Base-by-base conservation (phyloP, 1,140 invertebrate genomes). In the Drosophila repletoides region DNA sequence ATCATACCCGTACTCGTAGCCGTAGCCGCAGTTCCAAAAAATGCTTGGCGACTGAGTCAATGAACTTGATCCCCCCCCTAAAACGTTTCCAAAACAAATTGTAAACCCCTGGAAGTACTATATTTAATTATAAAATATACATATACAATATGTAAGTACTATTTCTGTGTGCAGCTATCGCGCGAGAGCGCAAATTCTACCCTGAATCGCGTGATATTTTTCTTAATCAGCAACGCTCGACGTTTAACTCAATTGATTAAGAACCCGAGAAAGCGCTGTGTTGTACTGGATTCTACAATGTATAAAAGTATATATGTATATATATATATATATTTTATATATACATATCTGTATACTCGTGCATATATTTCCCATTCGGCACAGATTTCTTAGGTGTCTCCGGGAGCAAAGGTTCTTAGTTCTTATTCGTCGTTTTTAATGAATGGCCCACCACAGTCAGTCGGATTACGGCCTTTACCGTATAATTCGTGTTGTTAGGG, bases 211-310 rank as follows among this genome's bases (percentile, higher is more conserved):
- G 69, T 84, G 76, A 87, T 89, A 76, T 72, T 72, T 76, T 72
- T 80, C 45, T 81, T 79, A 87, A 76, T 79, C 86, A 88, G 76
- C 59, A 75, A 63, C 26, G 28, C 53, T 40, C 55, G 69, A 61
- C 34, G 61, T 60, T n/a, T 68, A 56, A 80, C 45, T 86, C 67
- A 84, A 84, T 84, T 84, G 80, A 84, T 84, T 84, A 84, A 84
- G 61, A 63, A 60, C 66, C 48, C 74, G n/a, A n/a, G n/a, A 56
- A 66, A 36, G 58, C 10, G 24, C 55, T 28, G 26, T 53, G 48
- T 64, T 63, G 67, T 72, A 59, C 58, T 60, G 38, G 53, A 53
- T 43, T 38, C 55, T 29, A 34, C 22, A 33, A 34, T n/a, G 28
- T 19, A 40, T 48, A 64, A n/a, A n/a, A n/a, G 43, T 26, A 41